phyloP scores from a whole-genome alignment of 2,797 vertebrate genomes.

The Coregonus suidteri region DNA sequence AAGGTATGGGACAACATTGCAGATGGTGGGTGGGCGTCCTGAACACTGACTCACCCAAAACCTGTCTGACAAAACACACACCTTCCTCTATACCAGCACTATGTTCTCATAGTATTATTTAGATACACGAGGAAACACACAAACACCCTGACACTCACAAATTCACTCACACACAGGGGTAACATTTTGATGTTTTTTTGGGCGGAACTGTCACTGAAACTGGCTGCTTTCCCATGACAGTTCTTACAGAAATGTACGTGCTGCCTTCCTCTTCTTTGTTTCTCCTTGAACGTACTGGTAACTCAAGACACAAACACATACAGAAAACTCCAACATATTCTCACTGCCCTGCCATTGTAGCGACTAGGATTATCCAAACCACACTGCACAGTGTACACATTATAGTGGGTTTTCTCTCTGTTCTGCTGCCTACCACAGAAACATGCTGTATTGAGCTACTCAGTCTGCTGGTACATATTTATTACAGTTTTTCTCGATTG shows the following conservation, averaged over 20 bases:
- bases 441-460: neutral
- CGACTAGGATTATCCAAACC: neutral
- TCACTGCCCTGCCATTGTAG: neutral
- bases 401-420: neutral
- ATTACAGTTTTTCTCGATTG: neutral
- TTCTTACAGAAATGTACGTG: neutral
- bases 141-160: slow-evolving; percentile 10
- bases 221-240: neutral
- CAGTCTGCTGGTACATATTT: neutral
- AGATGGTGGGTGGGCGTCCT: slow-evolving; percentile 29
- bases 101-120: neutral
- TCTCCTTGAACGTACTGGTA: neutral
- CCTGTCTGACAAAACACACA: slow-evolving; percentile 21
- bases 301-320: neutral
- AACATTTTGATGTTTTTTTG: neutral
- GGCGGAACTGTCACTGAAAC: neutral
- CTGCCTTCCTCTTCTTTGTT: neutral
- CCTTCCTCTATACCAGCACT: neutral
- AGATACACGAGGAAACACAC: slow-evolving; percentile 16
- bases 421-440: neutral
- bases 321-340: neutral
- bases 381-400: neutral
- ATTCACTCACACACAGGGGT: slow-evolving; percentile 7
- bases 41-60: slow-evolving; percentile 21
- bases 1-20: slow-evolving; percentile 9